A percentile compares a stretch with the other conserved stretches of the same genome.
Conservation (phyloP, 2,888 invertebrate species). For the Erebia aethiops region DNA sequence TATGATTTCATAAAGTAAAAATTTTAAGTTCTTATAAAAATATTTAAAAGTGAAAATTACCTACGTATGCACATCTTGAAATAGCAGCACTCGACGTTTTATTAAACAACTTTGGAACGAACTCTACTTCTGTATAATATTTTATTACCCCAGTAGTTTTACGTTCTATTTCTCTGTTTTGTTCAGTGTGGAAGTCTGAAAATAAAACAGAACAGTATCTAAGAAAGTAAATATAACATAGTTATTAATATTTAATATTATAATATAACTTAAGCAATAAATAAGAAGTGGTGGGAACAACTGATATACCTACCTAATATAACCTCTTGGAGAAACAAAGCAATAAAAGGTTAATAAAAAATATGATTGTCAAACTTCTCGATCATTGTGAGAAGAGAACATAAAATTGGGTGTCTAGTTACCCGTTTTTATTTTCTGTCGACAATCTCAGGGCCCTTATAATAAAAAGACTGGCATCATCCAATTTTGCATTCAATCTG, state of each 20-base stretch:
- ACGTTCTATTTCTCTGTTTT: not conserved
- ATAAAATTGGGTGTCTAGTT: slow-evolving; percentile 68
- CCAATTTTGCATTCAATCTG: slow-evolving; percentile 83
- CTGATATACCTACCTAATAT: not conserved
- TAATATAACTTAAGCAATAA: not conserved
- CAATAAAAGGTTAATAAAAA: not conserved
- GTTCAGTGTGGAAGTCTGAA: not conserved
- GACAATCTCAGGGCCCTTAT: slow-evolving; percentile 70
- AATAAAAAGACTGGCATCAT: slow-evolving; percentile 79
- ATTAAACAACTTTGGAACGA: slow-evolving; percentile 16
- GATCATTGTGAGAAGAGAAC: slow-evolving; percentile 66
- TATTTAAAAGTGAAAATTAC: not conserved
- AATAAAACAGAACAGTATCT: not conserved
- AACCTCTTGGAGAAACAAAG: not conserved
- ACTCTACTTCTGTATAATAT: slow-evolving; percentile 5
- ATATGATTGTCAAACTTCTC: slow-evolving; percentile 69
- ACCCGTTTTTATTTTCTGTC: slow-evolving; percentile 38
- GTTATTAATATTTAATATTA: not conserved
- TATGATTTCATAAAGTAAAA: not conserved
- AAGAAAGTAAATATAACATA: not conserved
- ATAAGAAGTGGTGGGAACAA: not conserved
- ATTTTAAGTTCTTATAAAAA: not conserved
- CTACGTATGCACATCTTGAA: slow-evolving; percentile 11
- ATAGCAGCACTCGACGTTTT: slow-evolving; percentile 14
- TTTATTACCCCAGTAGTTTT: slow-evolving; percentile 6